Conservation (phyloP, 2,797 vertebrate species). For the Hydrophis major region DNA sequence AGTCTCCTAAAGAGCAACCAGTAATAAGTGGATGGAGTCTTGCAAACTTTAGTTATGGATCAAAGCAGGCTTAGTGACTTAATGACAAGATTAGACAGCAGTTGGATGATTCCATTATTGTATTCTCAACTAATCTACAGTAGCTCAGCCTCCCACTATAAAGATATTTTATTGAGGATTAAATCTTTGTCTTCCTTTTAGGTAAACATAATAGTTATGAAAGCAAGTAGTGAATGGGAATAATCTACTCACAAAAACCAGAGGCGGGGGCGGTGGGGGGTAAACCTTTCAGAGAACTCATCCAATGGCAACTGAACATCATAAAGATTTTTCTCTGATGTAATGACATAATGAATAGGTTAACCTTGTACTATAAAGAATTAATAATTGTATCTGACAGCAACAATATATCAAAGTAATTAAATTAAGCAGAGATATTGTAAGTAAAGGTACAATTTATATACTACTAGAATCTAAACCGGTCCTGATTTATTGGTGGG, state of each 20-base stretch:
- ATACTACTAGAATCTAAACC: background rate
- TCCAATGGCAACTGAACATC: background rate
- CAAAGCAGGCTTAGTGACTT: background rate
- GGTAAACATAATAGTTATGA: background rate
- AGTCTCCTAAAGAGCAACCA: background rate
- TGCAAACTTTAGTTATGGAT: background rate
- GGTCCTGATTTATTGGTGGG: background rate
- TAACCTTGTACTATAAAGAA: slow-evolving; percentile 5
- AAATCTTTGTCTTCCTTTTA: background rate
- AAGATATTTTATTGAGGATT: background rate
- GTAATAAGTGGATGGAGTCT: background rate
- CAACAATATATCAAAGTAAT: slow-evolving; percentile 5
- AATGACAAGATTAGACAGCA: background rate
- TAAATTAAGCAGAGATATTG: background rate
- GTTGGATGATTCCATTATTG: background rate
- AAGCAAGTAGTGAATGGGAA: background rate
- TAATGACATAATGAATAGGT: background rate
- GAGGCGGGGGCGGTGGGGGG: background rate
- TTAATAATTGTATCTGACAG: background rate
- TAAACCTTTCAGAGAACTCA: background rate
- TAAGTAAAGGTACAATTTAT: background rate
- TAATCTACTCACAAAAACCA: background rate
- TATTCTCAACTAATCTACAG: background rate
- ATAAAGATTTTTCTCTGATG: background rate
- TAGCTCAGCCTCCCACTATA: background rate